Conservation (phyloP, 2,113 vertebrate genomes). For the Menidia beryllina region DNA sequence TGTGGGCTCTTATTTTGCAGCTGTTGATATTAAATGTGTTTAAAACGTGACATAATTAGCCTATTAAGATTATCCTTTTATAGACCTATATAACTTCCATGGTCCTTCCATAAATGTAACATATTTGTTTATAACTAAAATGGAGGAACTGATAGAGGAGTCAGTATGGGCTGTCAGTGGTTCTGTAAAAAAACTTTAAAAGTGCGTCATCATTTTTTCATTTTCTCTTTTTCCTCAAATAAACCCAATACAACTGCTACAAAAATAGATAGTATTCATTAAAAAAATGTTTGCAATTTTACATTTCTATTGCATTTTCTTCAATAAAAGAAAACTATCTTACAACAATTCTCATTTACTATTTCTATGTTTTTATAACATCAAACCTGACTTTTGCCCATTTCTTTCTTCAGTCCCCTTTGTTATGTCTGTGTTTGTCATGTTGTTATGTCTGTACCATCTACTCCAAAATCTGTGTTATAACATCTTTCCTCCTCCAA, state of each 20-base stretch:
- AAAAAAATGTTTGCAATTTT: no score
- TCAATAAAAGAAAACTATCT: no score
- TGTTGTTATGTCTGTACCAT: no score
- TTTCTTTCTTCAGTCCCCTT: constrained; percentile 1
- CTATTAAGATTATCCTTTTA: no score
- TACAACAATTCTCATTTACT: neutral
- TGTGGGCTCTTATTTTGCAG: no score
- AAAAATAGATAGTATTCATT: neutral
- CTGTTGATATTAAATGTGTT: no score
- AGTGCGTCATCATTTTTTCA: neutral
- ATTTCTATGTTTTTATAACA: neutral
- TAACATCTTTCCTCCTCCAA: neutral
- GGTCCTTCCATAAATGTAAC: no score
- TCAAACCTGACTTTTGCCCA: neutral
- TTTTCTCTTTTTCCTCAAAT: neutral
- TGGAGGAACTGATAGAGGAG: neutral
- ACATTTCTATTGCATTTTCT: no score
- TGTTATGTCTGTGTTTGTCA: no score
- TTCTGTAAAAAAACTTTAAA: constrained; percentile 5
- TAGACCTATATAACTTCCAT: no score
- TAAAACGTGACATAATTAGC: no score
- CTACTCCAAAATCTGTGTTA: neutral
- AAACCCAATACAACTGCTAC: neutral
- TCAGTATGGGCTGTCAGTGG: neutral
- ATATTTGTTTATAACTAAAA: neutral